Conservation (phyloP, 2,888 invertebrate species). For the Dasypogon diadema region DNA sequence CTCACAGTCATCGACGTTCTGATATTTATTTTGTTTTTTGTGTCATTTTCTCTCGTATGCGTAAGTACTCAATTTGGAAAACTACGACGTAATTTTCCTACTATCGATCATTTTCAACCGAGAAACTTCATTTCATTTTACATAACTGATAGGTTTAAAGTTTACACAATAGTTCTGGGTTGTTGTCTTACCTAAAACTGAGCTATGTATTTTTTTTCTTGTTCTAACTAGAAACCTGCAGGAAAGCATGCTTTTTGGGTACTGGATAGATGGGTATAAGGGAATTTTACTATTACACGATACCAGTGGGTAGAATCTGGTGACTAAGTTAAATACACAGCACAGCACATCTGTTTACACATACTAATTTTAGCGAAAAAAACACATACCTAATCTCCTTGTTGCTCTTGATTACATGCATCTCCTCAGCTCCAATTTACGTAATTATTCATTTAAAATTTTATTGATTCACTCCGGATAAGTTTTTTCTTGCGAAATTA, state of each 20-base stretch:
- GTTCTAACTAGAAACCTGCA: too few species aligned
- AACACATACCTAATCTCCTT: slow-evolving; percentile 21
- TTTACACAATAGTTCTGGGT: too few species aligned
- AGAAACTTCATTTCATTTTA: neutral
- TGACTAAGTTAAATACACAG: slow-evolving; percentile 15
- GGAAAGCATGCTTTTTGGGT: too few species aligned
- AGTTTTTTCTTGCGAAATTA: slow-evolving; percentile 2
- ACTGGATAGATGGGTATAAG: too few species aligned
- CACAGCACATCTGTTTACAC: slow-evolving; percentile 5
- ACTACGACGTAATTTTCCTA: slow-evolving; percentile 34
- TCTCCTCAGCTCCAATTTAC: slow-evolving; percentile 24
- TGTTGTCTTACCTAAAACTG: too few species aligned
- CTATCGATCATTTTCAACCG: slow-evolving; percentile 26
- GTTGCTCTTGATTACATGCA: slow-evolving; percentile 23
- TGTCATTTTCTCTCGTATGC: slow-evolving; percentile 35
- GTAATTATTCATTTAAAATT: slow-evolving; percentile 43
- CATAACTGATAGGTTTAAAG: neutral
- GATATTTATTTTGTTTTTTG: slow-evolving; percentile 7
- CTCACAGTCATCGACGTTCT: neutral
- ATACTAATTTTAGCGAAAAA: neutral
- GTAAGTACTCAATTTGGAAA: slow-evolving; percentile 37
- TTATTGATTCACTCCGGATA: slow-evolving; percentile 2
- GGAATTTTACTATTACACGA: too few species aligned
- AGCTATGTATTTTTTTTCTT: too few species aligned
- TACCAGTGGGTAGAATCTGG: neutral